Conservation (phyloP, 2,797 vertebrate genomes). For the Brachyrhaphis roseni region DNA sequence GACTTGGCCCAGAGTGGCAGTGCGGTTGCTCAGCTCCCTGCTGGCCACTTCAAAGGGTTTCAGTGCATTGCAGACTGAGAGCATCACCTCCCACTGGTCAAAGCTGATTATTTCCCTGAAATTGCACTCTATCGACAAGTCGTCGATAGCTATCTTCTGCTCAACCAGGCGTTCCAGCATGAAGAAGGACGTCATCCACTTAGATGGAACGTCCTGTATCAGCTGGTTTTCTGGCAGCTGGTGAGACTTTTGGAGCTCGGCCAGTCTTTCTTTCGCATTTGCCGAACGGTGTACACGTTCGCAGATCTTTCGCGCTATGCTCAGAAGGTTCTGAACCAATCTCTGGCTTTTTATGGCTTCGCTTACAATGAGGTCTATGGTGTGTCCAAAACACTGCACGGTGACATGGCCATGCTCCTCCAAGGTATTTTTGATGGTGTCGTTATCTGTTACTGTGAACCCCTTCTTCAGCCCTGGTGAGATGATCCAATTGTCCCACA, state of each 20-base stretch:
- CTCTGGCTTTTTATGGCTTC: constrained; percentile 99
- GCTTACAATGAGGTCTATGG: constrained; percentile 90
- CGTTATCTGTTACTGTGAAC: constrained; percentile 94
- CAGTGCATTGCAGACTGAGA: constrained; percentile 94
- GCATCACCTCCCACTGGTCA: constrained; percentile 98
- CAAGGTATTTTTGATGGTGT: constrained; percentile 86
- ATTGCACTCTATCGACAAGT: constrained; percentile 93
- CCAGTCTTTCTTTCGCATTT: constrained; percentile 90
- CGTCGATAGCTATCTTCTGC: constrained; percentile 93
- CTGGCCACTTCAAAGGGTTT: constrained; percentile 95
- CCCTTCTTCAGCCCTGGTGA: constrained; percentile 92
- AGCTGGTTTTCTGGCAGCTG: constrained; percentile 91
- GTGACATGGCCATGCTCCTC: constrained; percentile 89
- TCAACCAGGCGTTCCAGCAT: constrained; percentile 97
- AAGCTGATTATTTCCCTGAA: constrained; percentile 96
- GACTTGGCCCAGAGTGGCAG: constrained; percentile 94
- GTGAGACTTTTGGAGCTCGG: constrained; percentile 88
- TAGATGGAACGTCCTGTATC: constrained; percentile 93
- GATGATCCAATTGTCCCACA: constrained; percentile 96
- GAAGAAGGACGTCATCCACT: constrained; percentile 93
- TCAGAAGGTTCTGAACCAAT: constrained; percentile 96
- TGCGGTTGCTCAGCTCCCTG: constrained; percentile 91
- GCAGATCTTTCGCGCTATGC: constrained; percentile 93
- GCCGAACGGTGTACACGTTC: constrained; percentile 93
- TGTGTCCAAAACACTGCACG: constrained; percentile 95